Base-by-base conservation (phyloP, 1,140 invertebrate species). In the Campodea augens region DNA sequence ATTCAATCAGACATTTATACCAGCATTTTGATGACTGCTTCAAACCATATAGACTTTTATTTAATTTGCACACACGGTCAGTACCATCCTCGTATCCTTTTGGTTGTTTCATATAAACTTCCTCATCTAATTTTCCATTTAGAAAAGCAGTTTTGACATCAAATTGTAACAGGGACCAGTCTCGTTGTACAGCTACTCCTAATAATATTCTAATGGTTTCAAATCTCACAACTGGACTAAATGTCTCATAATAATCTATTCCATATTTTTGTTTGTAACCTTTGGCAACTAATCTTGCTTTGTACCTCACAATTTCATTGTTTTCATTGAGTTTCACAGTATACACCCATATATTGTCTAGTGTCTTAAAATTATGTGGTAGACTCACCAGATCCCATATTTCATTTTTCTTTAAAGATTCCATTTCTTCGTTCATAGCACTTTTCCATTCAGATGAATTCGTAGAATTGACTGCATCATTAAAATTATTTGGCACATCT, bases 301-400 rank as follows among this genome's bases (percentile, higher is more conserved):
- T 61, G 12, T 45, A 50, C 10, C 50, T 41, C 19, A 55, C 53
- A 7, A 57, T 41, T 2, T 36, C 13, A 19, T 58, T 54, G 42
- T 57, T n/a, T n/a, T n/a, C n/a, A n/a, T n/a, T n/a, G n/a, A n/a
- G n/a, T n/a, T n/a, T n/a, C n/a, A n/a, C n/a, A 43, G 52, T 57
- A 7, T 55, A 57, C n/a, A 65, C 56, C 60, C 60, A 64, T 47
- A 57, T 57, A 32, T 52, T 52, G 27, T 55, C 53, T 21, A 62
- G 50, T 7, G 40, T 20, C 24, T 51, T 54, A 38, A 43, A 47
- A 37, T 44, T 43, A 32, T 25, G 2, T 19, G 56, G 57, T 45
- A 52, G 47, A 12, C 57, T 43, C 2, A 56, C 54, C 3, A 63
- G 2, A 12, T 50, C 45, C 54, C 54, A 65, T 12, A 54, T 57